Evolutionary conservation across 2,797 vertebrate species (phyloP).

Genomic region (Mionectes olivaceus): DNA sequence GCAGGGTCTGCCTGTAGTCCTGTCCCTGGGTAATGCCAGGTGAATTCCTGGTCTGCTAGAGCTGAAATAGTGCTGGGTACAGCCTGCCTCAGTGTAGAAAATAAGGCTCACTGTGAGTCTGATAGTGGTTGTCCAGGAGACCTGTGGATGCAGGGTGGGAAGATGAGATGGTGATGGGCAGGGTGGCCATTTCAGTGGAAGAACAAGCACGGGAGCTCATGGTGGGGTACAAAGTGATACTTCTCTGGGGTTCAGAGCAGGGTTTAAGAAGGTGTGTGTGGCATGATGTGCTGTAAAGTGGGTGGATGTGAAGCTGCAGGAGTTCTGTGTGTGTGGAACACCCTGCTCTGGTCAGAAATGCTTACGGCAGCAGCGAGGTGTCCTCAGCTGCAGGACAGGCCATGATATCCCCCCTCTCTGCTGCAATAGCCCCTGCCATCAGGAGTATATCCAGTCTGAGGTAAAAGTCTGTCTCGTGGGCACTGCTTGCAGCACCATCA

Average conservation of each 20-base stretch:
- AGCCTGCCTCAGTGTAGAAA: neutral
- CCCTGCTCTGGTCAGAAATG: neutral
- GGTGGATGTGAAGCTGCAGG: neutral
- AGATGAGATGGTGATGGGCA: neutral
- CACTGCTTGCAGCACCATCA: neutral
- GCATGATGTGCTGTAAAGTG: neutral
- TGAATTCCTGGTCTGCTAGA: neutral
- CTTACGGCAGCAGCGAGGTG: rapidly evolving
- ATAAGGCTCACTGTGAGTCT: neutral
- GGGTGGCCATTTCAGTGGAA: neutral
- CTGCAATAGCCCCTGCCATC: neutral
- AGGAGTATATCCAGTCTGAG: neutral
- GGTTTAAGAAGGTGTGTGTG: neutral
- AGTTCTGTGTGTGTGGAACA: neutral
- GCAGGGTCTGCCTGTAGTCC: neutral
- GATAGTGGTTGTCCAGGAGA: neutral
- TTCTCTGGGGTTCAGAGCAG: neutral
- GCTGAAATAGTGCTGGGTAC: neutral
- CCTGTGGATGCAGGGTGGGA: neutral
- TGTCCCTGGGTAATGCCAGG: neutral
- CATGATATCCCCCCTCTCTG: neutral
- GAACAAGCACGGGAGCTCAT: neutral
- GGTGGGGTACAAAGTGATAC: neutral
- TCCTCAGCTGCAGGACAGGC: neutral
- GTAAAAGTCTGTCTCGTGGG: neutral